A percentile compares a stretch with the other conserved stretches of the same genome.
Conservation (phyloP, 2,888 invertebrate species). For the Pantelozetes paolii region DNA sequence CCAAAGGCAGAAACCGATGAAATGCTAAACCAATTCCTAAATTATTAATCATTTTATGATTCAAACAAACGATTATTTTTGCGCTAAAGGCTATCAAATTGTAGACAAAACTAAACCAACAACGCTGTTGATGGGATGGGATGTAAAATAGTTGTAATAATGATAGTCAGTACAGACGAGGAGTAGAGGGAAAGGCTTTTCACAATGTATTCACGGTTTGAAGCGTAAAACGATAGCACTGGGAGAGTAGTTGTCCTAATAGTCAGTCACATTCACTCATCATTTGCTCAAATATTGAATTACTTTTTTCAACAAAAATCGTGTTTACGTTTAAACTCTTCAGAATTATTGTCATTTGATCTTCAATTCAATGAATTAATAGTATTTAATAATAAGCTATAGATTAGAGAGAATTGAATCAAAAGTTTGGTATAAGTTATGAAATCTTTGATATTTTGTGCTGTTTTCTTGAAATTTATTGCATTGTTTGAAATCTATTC, state of each 20-base stretch:
- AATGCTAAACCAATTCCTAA: too few relatives aligned
- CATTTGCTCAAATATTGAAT: slow-evolving; percentile 9
- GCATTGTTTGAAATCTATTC: too few relatives aligned
- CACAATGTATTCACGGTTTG: background rate
- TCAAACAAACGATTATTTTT: background rate
- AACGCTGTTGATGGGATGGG: background rate
- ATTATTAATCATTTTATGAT: background rate
- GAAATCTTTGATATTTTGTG: too few relatives aligned
- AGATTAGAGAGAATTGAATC: background rate
- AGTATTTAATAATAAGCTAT: background rate
- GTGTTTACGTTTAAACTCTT: background rate
- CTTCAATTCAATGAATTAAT: background rate
- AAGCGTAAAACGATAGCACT: background rate
- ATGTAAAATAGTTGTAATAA: background rate
- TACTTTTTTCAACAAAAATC: background rate
- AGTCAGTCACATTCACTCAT: background rate
- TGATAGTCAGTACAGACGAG: background rate
- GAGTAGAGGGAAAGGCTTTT: background rate
- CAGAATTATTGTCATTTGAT: background rate
- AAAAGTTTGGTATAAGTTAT: background rate
- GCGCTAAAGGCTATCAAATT: background rate
- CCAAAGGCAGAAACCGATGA: too few relatives aligned
- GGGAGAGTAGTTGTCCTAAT: too few relatives aligned
- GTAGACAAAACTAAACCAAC: background rate
- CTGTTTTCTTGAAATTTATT: too few relatives aligned